Evolutionary conservation across 37 sponge, comb jelly and placozoan genomes (phyloP).

Genomic region (Chondrilla cf. caribensis): DNA sequence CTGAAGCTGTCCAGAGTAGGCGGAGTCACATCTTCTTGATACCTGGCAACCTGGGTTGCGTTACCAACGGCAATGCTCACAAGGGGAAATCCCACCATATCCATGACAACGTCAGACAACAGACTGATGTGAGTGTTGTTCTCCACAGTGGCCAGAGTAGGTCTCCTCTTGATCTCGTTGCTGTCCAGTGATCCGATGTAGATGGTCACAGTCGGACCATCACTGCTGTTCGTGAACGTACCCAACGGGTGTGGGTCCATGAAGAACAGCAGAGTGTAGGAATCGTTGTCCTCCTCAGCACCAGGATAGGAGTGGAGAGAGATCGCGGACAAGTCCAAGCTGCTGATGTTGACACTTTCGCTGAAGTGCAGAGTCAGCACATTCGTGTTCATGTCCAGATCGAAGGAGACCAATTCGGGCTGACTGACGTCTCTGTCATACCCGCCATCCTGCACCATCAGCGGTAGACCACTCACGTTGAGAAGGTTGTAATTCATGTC

Average conservation of each 20-base stretch:
- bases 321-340: constrained; percentile 49
- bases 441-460: not conserved
- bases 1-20: constrained; percentile 65
- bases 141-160: constrained; percentile 50
- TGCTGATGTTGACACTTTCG: constrained; percentile 63
- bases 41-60: constrained; percentile 35
- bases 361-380: constrained; percentile 62
- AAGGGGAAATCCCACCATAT: constrained; percentile 65
- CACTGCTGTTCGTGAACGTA: constrained; percentile 53
- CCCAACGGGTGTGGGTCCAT: constrained; percentile 36
- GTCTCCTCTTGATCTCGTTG: constrained; percentile 66
- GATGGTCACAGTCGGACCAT: constrained; percentile 66
- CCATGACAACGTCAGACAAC: constrained; percentile 30
- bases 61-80: constrained; percentile 32
- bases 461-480: constrained; percentile 62
- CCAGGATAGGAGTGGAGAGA: constrained; percentile 42
- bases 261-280: constrained; percentile 46
- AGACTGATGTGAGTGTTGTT: constrained; percentile 66
- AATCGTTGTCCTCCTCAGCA: constrained; percentile 2
- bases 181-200: constrained; percentile 58
- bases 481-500: constrained; percentile 71
- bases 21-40: constrained; percentile 49
- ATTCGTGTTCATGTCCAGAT: constrained; percentile 70
- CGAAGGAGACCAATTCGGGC: constrained; percentile 60
- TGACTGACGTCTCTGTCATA: constrained; percentile 51